These are phyloP conservation scores for Apotomis betuletana DNA, from an alignment of 2,888 invertebrate species.

Conservation along the genomic window DNA sequence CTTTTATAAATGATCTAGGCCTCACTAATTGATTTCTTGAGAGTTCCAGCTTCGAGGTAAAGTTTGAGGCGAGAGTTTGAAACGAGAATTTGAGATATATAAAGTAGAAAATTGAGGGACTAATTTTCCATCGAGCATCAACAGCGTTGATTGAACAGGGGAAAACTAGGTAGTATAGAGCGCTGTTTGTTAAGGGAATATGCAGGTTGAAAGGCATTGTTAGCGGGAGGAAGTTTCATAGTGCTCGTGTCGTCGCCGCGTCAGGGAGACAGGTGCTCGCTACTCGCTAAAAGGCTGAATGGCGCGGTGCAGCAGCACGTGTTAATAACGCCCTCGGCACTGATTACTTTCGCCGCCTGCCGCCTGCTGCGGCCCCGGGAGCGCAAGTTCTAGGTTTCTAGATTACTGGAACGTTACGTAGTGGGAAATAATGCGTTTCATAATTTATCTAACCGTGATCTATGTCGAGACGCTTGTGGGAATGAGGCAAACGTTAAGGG, in stretches of 20 bases:
- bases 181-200: conserved; percentile 33
- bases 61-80: conserved; percentile 18
- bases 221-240: conserved; percentile 33
- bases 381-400: conserved; percentile 42
- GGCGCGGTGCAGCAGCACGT: conserved; percentile 22
- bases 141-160: not conserved
- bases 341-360: conserved; percentile 39
- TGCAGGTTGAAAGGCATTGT: conserved; percentile 36
- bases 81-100: conserved; percentile 17
- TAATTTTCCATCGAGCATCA: conserved; percentile 12
- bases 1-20: conserved; percentile 8
- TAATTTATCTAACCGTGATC: conserved; percentile 6
- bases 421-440: conserved; percentile 23
- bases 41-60: conserved; percentile 20
- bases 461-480: conserved; percentile 4
- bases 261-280: conserved; percentile 34
- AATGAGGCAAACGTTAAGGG: conserved; percentile 12
- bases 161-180: conserved; percentile 19
- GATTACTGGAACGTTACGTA: conserved; percentile 30
- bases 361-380: not conserved
- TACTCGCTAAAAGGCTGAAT: conserved; percentile 36
- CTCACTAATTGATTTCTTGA: conserved; percentile 33
- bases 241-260: conserved; percentile 13
- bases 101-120: conserved; percentile 1
- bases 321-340: conserved; percentile 31